Conservation (phyloP, 2,797 vertebrate species). For the Cryptoprocta ferox region DNA sequence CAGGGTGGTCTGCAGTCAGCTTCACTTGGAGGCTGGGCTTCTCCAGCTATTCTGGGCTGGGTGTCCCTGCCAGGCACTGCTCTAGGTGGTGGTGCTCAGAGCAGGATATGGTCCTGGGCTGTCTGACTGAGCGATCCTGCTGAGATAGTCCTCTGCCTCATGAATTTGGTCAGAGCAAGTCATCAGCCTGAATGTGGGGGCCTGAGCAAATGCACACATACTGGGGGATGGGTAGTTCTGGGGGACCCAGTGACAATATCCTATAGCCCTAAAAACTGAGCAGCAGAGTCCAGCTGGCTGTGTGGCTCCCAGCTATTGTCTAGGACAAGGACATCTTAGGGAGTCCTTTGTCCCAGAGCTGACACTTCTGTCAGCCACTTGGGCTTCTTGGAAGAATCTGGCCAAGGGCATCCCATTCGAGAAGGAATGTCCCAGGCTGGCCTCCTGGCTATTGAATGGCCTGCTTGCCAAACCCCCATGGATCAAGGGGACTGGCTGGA, state of each 20-base stretch:
- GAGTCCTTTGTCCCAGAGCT: neutral
- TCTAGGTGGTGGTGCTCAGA: neutral
- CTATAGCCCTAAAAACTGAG: neutral
- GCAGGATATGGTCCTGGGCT: neutral
- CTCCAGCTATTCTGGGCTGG: neutral
- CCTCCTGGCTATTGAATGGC: neutral
- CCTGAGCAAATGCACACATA: neutral
- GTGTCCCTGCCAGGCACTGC: neutral
- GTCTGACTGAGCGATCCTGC: neutral
- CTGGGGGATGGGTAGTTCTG: neutral
- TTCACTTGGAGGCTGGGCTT: neutral
- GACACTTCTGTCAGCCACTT: neutral
- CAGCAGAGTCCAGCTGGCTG: neutral
- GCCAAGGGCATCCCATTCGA: neutral
- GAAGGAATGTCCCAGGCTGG: neutral
- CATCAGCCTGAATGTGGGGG: neutral
- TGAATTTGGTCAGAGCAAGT: neutral
- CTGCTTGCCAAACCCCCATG: neutral
- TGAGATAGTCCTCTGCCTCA: neutral
- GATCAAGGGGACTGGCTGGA: neutral
- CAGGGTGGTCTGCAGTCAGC: neutral
- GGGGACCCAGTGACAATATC: neutral
- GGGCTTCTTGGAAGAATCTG: neutral
- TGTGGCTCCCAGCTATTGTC: neutral
- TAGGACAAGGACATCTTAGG: neutral